Evolutionary conservation across 2,113 vertebrate species (phyloP), one percentile per base, ranked within the genome.

Genomic region (Anoura caudifer): DNA sequence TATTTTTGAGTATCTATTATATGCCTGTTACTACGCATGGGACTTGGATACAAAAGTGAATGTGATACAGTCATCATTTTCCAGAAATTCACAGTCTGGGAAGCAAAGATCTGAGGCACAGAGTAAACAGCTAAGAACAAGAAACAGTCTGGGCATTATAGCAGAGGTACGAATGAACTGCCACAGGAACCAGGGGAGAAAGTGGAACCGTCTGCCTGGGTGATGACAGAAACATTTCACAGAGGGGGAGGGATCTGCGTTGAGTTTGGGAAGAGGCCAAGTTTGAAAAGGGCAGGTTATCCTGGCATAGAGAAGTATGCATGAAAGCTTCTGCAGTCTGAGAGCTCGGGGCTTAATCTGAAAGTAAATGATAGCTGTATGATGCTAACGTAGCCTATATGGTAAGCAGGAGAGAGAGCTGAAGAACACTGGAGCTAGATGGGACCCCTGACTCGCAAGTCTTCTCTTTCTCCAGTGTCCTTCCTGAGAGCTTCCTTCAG

Each of bases 251-350:
- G 72, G 7, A 4, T 31, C 63, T 22, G n/a, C n/a, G 61, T 17
- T 81, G 77, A 50, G 61, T 33, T 79, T 79, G 82, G 59, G 83
- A 95, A 15, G 26, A 94, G 79, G 76, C 22, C 52, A 45, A 5
- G 45, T 59, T n/a, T 38, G 41, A 75, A 61, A 38, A 65, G 59
- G 26, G 16, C 38, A 38, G 59, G 59, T 45, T 33, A 75, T 59
- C 47, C 33, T 43, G 56, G 36, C 79, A 24, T 4, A 5, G 56
- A 72, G 77, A 61, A 63, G 43, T 15, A 41, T 65, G 38, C 28
- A 22, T 19, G 15, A 67, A 22, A 50, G 54, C 8, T 15, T 59
- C 17, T n/a, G 45, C 65, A 9, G 38, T 50, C 33, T 38, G 52
- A 14, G 28, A 81, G 45, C n/a, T 36, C 17, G 14, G 70, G n/a